phyloP scores from a whole-genome alignment of 2,797 vertebrate genomes.

The Tenualosa ilisha region DNA sequence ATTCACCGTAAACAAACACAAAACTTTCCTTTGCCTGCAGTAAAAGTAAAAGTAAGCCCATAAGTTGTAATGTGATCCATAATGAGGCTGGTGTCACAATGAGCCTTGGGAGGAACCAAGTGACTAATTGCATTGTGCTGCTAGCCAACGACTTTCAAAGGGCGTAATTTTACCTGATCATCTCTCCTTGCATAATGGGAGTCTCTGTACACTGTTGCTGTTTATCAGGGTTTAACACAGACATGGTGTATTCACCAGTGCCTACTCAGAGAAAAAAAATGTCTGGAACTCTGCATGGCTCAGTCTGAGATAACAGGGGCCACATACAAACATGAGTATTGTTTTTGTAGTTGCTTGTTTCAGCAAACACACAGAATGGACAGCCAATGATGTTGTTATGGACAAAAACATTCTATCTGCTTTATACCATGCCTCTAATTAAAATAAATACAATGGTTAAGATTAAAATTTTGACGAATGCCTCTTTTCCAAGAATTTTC shows the following conservation, averaged over 20 bases:
- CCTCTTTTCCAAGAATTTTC: too few relatives aligned
- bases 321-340: not conserved
- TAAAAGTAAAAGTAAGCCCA: not conserved
- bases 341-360: not conserved
- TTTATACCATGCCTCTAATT: not conserved
- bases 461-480: too few relatives aligned
- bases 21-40: not conserved
- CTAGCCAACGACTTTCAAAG: not conserved
- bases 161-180: not conserved
- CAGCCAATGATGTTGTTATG: not conserved
- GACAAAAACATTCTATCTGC: not conserved
- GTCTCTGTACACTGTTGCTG: not conserved
- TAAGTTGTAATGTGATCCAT: slow-evolving; percentile 11
- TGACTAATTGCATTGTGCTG: not conserved
- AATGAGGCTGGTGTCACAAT: not conserved
- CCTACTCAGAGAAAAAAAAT: not conserved
- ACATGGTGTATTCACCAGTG: not conserved
- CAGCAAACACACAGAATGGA: not conserved
- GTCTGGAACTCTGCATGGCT: not conserved
- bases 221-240: not conserved
- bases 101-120: not conserved
- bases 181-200: not conserved
- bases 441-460: not conserved
- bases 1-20: not conserved
- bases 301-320: not conserved